These are phyloP conservation scores for Xiphias gladius DNA, from an alignment of 2,113 vertebrate genomes.

Conservation along the genomic window DNA sequence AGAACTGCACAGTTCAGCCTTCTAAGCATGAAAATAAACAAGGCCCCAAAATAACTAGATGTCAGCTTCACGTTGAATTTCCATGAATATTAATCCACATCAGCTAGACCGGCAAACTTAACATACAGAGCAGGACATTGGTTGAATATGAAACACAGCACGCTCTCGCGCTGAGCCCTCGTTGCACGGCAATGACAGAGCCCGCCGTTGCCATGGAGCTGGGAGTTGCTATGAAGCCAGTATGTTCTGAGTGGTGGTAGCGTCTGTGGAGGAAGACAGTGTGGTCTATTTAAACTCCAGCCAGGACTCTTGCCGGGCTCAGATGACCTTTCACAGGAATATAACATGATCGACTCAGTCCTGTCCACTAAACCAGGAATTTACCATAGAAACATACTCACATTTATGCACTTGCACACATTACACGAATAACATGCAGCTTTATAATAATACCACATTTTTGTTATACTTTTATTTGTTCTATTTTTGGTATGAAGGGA, in stretches of 20 bases:
- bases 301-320: slow-evolving; percentile 63
- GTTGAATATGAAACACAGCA: slow-evolving; percentile 78
- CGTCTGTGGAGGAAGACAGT: slow-evolving; percentile 62
- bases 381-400: not conserved
- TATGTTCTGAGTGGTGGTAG: slow-evolving; percentile 60
- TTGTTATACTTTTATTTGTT: not conserved
- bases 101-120: slow-evolving; percentile 8
- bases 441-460: not conserved
- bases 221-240: slow-evolving; percentile 82
- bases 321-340: slow-evolving; percentile 66
- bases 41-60: slow-evolving; percentile 36
- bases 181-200: slow-evolving; percentile 67
- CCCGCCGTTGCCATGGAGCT: slow-evolving; percentile 82
- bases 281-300: slow-evolving; percentile 73
- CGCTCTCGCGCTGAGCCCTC: slow-evolving; percentile 63
- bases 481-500: slow-evolving; percentile 30
- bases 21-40: slow-evolving; percentile 25
- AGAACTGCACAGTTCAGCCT: slow-evolving; percentile 9
- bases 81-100: slow-evolving; percentile 64
- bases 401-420: not conserved
- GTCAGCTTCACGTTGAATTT: slow-evolving; percentile 13
- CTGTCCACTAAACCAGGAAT: slow-evolving; percentile 7
- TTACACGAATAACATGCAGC: slow-evolving; percentile 4
- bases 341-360: slow-evolving; percentile 27
- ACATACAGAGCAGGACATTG: slow-evolving; percentile 66